Base-by-base conservation (phyloP, 2,113 vertebrate genomes). In the Corvus hawaiiensis region DNA sequence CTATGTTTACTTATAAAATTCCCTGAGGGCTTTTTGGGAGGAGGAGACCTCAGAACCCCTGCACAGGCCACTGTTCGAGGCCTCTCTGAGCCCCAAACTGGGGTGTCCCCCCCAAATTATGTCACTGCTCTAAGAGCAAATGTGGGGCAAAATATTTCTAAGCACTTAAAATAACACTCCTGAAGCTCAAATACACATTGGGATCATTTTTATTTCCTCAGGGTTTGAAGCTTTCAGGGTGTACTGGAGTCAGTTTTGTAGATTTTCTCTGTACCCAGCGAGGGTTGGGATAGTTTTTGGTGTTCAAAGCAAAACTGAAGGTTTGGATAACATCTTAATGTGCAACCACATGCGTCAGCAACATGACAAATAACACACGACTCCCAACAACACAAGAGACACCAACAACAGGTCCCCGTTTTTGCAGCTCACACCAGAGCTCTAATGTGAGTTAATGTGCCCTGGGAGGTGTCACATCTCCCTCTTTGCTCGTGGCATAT, bases 31-130 rank as follows among this genome's bases (percentile, higher is more conserved):
- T 62, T 90, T 84, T 39, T 27, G 59, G 32, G 10, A 54, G 64
- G 43, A 84, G 39, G 48, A 71, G 75, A 43, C 21, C 30, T 82
- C 8, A 2, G 44, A 54, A n/a, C 10, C 43, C 32, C 24, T 1
- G 1, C 1, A 5, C 49, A 56, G 59, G 81, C 37, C 1, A 3
- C 62, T n/a, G 19, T 35, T 51, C 0, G 0, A 27, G n/a, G 51
- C 19, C 52, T 46, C 44, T 81, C 61, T 3, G 24, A 88, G 48
- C 41, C 30, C 58, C 39, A 26, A 0, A 48, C 6, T 43, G 27
- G 35, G 13, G 8, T 16, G 9, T 11, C 12, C 3, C 6, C 15
- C 11, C 64, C 21, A 35, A 30, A 26, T 2, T 6, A 18, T 64
- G 13, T 49, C 1, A 0, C n/a, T 33, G 59, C 48, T 59, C n/a